These are phyloP conservation scores for Ailuropoda melanoleuca DNA, from an alignment of 2,113 vertebrate species.

Conservation along the genomic window DNA sequence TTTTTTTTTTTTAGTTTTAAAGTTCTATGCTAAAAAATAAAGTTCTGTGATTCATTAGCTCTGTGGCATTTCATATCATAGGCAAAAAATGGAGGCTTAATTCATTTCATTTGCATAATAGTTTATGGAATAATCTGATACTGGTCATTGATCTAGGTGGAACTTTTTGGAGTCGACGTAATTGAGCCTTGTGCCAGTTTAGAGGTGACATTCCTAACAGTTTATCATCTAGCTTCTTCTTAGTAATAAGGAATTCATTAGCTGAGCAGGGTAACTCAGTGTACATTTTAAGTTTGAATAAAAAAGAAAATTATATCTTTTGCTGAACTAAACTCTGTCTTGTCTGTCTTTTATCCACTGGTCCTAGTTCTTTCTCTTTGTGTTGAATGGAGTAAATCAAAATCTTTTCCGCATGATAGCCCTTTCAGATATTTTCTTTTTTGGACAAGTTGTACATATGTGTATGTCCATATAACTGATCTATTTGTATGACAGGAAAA, in stretches of 20 bases:
- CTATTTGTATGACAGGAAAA: neutral
- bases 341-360: neutral
- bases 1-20: neutral
- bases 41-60: neutral
- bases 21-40: neutral
- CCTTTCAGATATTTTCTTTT: conserved; percentile 20
- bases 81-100: neutral
- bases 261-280: neutral
- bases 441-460: neutral
- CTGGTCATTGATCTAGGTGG: neutral
- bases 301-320: neutral
- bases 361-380: neutral
- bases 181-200: neutral
- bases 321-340: neutral
- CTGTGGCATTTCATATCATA: neutral
- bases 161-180: neutral
- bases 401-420: neutral
- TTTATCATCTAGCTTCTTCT: neutral
- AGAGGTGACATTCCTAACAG: neutral
- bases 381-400: neutral
- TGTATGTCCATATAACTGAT: neutral
- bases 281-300: neutral
- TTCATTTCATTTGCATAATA: neutral
- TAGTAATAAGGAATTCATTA: neutral
- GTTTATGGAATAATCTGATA: neutral